Percentiles rank a stretch among this genome's conserved stretches.
These are phyloP conservation scores for Neodontobutis hainanensis DNA, from an alignment of 2,113 vertebrate genomes.

Conservation along the genomic window DNA sequence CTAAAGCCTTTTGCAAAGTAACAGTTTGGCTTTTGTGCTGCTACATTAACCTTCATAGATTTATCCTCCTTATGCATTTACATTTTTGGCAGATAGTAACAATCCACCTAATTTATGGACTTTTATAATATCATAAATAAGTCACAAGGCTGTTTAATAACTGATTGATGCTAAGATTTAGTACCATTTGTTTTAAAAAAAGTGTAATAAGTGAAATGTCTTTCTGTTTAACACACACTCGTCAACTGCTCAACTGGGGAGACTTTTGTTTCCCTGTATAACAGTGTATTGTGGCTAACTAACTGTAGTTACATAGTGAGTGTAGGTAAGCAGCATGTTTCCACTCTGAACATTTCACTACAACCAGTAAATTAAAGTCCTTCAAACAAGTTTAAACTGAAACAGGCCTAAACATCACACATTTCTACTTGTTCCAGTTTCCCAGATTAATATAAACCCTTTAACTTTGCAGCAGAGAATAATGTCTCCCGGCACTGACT, in stretches of 20 bases:
- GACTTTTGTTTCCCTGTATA: slow-evolving; percentile 8
- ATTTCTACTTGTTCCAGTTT: slow-evolving; percentile 8
- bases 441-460: slow-evolving; percentile 12
- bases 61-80: slow-evolving; percentile 1
- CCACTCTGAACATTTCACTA: too few relatives aligned
- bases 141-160: not conserved
- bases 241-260: slow-evolving; percentile 17
- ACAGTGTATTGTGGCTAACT: slow-evolving; percentile 10
- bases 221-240: not conserved
- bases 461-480: slow-evolving; percentile 20
- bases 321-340: not conserved
- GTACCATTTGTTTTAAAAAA: not conserved
- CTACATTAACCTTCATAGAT: slow-evolving; percentile 9
- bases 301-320: slow-evolving; percentile 34
- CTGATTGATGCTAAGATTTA: not conserved
- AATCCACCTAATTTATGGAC: slow-evolving; percentile 4
- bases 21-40: slow-evolving; percentile 25
- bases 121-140: slow-evolving; percentile 1
- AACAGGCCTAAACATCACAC: not conserved
- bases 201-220: too few relatives aligned
- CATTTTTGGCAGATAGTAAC: not conserved
- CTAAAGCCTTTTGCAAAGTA: slow-evolving; percentile 24
- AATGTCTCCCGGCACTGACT: slow-evolving; percentile 9
- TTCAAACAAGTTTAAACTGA: not conserved
- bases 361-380: too few relatives aligned